Percentiles rank a stretch among this genome's conserved stretches.
Conservation (phyloP, 2,797 vertebrate genomes). For the Kryptopterus vitreolus region DNA sequence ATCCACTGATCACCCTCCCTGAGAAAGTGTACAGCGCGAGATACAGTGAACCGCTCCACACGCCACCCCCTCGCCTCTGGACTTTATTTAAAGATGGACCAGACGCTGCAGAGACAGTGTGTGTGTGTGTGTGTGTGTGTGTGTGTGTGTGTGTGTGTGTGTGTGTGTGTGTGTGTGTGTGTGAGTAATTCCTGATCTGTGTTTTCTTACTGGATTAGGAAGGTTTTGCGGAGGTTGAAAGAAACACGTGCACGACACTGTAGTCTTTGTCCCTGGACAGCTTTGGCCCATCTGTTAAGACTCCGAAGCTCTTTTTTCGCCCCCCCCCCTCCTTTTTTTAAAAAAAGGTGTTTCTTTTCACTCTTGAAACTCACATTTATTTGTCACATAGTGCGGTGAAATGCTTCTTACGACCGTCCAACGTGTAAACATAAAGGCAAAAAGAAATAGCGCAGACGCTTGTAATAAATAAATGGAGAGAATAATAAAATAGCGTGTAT, state of each 20-base stretch:
- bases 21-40: conserved; percentile 24
- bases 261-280: conserved; percentile 44
- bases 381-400: too few relatives aligned
- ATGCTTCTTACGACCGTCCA: too few relatives aligned
- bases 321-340: too few relatives aligned
- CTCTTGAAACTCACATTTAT: conserved; percentile 12
- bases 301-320: background rate
- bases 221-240: conserved; percentile 61
- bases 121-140: conserved; percentile 72
- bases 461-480: too few relatives aligned
- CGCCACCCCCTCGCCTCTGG: conserved; percentile 28
- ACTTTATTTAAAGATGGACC: conserved; percentile 65
- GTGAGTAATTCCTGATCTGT: conserved; percentile 70
- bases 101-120: conserved; percentile 58
- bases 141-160: conserved; percentile 72
- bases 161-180: too few relatives aligned
- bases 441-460: too few relatives aligned
- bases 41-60: conserved; percentile 10
- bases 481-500: too few relatives aligned
- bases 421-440: too few relatives aligned
- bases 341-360: background rate
- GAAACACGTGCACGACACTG: conserved; percentile 62
- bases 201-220: conserved; percentile 72
- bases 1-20: conserved; percentile 43
- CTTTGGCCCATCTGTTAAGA: conserved; percentile 41